A percentile compares a stretch with the other conserved stretches of the same genome.
phyloP scores from a whole-genome alignment of 2,113 vertebrate genomes.

The Nesoenas mayeri region DNA sequence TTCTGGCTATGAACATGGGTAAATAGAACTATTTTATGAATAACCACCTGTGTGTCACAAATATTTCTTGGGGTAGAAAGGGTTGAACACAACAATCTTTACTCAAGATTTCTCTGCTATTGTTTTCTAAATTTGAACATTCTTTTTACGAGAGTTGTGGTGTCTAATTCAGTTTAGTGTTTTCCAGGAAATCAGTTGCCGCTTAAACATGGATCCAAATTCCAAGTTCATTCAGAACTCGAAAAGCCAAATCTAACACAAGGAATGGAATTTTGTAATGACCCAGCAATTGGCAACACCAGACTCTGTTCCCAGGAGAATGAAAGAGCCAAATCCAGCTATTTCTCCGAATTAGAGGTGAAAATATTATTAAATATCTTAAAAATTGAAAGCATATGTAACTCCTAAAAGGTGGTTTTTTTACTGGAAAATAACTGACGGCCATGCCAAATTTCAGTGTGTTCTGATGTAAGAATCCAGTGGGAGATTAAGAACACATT shows the following conservation, averaged over 20 bases:
- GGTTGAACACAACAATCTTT: background rate
- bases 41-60: background rate
- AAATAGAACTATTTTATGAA: constrained; percentile 1
- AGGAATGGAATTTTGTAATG: constrained; percentile 20
- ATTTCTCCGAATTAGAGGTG: constrained; percentile 57
- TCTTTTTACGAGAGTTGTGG: constrained; percentile 19
- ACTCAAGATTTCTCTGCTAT: background rate
- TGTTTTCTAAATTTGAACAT: background rate
- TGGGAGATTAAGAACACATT: constrained; percentile 64
- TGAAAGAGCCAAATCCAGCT: constrained; percentile 21
- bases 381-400: constrained; percentile 53
- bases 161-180: background rate
- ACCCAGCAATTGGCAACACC: background rate
- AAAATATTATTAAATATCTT: constrained; percentile 60
- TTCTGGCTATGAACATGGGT: background rate
- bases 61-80: background rate
- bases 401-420: constrained; percentile 48
- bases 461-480: constrained; percentile 57
- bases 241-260: constrained; percentile 45
- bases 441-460: constrained; percentile 36
- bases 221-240: constrained; percentile 50
- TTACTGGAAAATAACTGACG: constrained; percentile 68
- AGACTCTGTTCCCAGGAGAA: constrained; percentile 7
- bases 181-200: constrained; percentile 51
- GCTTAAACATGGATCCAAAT: background rate